Evolutionary conservation across 1,140 invertebrate genomes (phyloP).

Genomic region (Euwallacea fornicatus): DNA sequence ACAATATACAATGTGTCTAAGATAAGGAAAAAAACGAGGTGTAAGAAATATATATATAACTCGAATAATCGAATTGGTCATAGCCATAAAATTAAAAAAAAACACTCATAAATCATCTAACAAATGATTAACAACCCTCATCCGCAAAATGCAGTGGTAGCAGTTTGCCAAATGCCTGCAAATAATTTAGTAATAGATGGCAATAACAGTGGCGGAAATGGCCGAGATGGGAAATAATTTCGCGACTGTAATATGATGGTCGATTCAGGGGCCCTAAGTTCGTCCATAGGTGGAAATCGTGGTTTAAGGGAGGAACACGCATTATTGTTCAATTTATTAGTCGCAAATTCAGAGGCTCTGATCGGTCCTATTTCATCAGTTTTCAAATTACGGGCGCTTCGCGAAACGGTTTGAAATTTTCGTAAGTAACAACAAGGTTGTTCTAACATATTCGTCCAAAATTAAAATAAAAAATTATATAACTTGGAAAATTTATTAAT

Average conservation of each 20-base stretch:
- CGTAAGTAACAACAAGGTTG: neutral
- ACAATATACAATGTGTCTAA: too few species aligned
- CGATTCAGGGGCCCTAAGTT: neutral
- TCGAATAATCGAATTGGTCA: too few species aligned
- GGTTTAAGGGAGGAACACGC: slow-evolving; percentile 1
- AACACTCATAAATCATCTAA: too few species aligned
- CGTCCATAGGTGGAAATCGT: neutral
- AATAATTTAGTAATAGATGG: slow-evolving; percentile 22
- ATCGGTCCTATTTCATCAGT: neutral
- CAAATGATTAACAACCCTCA: too few species aligned
- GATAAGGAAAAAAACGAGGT: too few species aligned
- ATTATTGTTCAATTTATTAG: neutral
- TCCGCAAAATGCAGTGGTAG: too few species aligned
- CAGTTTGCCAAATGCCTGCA: neutral
- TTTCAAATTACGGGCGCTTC: neutral
- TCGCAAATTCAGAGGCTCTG: neutral
- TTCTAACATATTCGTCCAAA: neutral
- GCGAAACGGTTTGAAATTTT: neutral
- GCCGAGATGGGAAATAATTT: slow-evolving; percentile 23
- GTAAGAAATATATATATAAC: too few species aligned
- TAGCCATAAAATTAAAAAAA: too few species aligned
- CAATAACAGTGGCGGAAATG: slow-evolving; percentile 23
- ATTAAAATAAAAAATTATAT: neutral
- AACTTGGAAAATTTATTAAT: neutral
- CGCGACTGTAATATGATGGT: slow-evolving; percentile 12